phyloP scores from a whole-genome alignment of 2,888 invertebrate species.

The Zygaena filipendulae region DNA sequence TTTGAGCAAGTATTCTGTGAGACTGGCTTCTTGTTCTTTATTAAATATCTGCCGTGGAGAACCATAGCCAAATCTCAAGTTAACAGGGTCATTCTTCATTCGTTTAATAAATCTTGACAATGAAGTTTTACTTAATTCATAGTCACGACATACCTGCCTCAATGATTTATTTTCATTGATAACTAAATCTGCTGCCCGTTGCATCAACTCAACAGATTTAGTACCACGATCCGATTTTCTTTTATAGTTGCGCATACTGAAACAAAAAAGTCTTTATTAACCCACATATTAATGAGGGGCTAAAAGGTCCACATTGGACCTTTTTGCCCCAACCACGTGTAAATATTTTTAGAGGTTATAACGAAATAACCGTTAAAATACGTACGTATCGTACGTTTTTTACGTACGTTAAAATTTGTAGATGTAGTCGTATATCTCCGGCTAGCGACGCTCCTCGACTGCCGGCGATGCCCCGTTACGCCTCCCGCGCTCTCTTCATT shows the following conservation, averaged over 20 bases:
- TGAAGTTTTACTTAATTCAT: not conserved
- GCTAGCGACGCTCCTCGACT: no score
- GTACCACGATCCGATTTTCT: slow-evolving; percentile 1
- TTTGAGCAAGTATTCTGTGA: slow-evolving; percentile 9
- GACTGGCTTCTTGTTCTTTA: slow-evolving; percentile 1
- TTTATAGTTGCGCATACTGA: slow-evolving; percentile 3
- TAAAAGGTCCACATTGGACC: slow-evolving; percentile 4
- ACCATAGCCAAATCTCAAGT: slow-evolving; percentile 3
- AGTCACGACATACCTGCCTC: not conserved
- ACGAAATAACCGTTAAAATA: slow-evolving; percentile 3
- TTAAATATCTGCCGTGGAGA: slow-evolving; percentile 5
- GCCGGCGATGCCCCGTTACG: no score
- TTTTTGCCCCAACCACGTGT: slow-evolving; percentile 7
- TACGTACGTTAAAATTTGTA: slow-evolving; percentile 7
- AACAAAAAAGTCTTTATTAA: slow-evolving; percentile 1
- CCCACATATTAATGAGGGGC: slow-evolving; percentile 4
- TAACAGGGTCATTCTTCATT: not conserved
- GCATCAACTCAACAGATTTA: slow-evolving; percentile 1
- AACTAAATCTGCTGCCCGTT: slow-evolving; percentile 1
- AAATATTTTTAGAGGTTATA: slow-evolving; percentile 6
- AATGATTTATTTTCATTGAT: slow-evolving; percentile 1
- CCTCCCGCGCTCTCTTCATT: no score
- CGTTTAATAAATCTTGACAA: not conserved
- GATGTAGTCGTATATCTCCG: no score
- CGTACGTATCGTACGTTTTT: no score